Percentiles rank a stretch among this genome's conserved stretches.
These are phyloP conservation scores for Aphis gossypii DNA, from an alignment of 1,140 invertebrate genomes.

Conservation along the genomic window DNA sequence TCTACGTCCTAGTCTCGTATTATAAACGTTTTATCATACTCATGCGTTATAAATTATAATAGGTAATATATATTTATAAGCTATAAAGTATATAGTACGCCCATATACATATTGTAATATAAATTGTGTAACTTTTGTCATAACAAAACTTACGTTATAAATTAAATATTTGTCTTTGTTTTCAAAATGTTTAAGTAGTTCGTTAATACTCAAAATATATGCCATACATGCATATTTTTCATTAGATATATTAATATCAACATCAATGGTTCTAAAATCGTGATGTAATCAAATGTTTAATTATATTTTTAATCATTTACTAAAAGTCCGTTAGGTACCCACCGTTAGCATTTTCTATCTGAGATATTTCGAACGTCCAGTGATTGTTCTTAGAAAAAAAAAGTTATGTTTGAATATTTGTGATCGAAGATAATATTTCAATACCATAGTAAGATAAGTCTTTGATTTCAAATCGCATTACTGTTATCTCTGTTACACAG, in stretches of 20 bases:
- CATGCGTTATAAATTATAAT: too few species aligned
- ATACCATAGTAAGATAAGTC: background rate
- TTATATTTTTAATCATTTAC: background rate
- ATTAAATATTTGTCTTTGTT: background rate
- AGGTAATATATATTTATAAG: too few species aligned
- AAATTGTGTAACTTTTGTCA: background rate
- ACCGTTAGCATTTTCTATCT: background rate
- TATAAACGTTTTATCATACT: background rate
- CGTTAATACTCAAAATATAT: background rate
- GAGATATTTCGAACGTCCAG: background rate
- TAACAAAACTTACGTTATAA: background rate
- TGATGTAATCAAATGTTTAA: background rate
- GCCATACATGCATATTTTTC: background rate
- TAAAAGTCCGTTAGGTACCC: background rate
- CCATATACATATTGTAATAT: background rate
- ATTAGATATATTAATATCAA: background rate
- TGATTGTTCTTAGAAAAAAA: background rate
- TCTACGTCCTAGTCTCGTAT: background rate
- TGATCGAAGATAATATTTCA: too few species aligned
- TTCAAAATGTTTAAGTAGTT: background rate
- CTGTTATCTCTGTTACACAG: background rate
- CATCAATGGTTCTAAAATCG: background rate
- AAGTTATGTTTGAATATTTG: too few species aligned
- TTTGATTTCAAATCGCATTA: background rate
- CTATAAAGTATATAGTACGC: background rate